phyloP scores from a whole-genome alignment of 2,888 invertebrate species.

The Synergus laeviventris region DNA sequence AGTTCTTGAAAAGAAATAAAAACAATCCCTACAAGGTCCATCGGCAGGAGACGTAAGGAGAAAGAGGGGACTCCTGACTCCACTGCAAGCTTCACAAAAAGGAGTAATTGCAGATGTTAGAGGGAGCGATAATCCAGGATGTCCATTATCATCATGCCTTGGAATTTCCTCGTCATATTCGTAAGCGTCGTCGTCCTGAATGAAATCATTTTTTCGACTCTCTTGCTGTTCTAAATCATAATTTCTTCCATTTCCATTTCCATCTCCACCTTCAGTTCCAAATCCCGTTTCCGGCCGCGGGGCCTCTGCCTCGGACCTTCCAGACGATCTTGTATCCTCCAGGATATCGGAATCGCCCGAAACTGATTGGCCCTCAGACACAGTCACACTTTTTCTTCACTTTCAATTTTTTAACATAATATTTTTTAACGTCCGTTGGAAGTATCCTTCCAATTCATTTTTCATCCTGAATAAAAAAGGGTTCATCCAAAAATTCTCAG shows the following conservation, averaged over 20 bases:
- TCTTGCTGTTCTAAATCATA: constrained; percentile 42
- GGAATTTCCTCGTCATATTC: constrained; percentile 77
- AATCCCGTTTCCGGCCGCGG: constrained; percentile 57
- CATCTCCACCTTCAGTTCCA: constrained; percentile 41
- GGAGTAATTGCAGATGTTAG: constrained; percentile 41
- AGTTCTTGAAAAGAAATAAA: not conserved
- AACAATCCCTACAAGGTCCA: constrained; percentile 57
- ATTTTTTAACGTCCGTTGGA: not conserved
- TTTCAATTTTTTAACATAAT: not conserved
- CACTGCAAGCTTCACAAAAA: constrained; percentile 41
- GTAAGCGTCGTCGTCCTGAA: constrained; percentile 72
- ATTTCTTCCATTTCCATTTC: constrained; percentile 42
- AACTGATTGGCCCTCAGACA: not conserved
- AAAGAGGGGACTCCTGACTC: constrained; percentile 66
- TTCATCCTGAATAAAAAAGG: not conserved
- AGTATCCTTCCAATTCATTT: not conserved
- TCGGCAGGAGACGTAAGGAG: constrained; percentile 69
- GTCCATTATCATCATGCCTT: constrained; percentile 55
- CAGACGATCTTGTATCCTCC: constrained; percentile 43
- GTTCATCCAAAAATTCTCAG: not conserved
- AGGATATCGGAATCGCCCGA: constrained; percentile 42
- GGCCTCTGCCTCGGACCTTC: constrained; percentile 52
- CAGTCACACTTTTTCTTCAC: not conserved
- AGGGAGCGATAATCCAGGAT: constrained; percentile 51
- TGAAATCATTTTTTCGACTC: constrained; percentile 43